phyloP scores from a whole-genome alignment of 1,140 invertebrate genomes.

The Lerema accius region DNA sequence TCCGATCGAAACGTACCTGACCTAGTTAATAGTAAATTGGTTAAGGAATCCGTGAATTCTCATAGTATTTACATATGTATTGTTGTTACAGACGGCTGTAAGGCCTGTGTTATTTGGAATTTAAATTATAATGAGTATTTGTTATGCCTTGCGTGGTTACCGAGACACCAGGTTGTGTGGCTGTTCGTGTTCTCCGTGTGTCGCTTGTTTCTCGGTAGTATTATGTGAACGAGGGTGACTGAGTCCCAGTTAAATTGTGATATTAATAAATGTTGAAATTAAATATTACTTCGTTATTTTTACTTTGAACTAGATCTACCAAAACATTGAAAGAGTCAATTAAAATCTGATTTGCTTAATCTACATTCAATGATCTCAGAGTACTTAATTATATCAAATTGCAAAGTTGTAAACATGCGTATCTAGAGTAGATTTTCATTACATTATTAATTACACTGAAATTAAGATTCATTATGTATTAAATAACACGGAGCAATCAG shows the following conservation, averaged over 20 bases:
- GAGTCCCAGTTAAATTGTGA: conserved; percentile 79
- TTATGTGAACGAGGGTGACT: conserved; percentile 54
- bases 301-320: no score
- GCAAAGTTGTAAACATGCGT: no score
- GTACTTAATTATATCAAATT: no score
- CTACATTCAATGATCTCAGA: no score
- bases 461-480: conserved; percentile 27
- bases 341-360: no score
- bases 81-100: conserved; percentile 23
- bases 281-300: conserved; percentile 28
- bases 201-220: conserved; percentile 57
- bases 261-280: conserved; percentile 77
- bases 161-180: conserved; percentile 35
- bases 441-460: conserved; percentile 27
- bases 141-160: conserved; percentile 36
- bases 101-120: conserved; percentile 33
- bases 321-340: no score
- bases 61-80: conserved; percentile 42
- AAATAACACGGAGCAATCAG: conserved; percentile 30
- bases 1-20: conserved; percentile 70
- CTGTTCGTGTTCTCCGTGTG: conserved; percentile 45
- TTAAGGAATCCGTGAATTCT: conserved; percentile 57
- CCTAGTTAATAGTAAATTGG: conserved; percentile 56
- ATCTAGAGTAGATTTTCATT: conserved; percentile 20
- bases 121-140: conserved; percentile 47